Base-by-base conservation (phyloP, 1,140 invertebrate species). In the Dolichoris vasculosae region DNA sequence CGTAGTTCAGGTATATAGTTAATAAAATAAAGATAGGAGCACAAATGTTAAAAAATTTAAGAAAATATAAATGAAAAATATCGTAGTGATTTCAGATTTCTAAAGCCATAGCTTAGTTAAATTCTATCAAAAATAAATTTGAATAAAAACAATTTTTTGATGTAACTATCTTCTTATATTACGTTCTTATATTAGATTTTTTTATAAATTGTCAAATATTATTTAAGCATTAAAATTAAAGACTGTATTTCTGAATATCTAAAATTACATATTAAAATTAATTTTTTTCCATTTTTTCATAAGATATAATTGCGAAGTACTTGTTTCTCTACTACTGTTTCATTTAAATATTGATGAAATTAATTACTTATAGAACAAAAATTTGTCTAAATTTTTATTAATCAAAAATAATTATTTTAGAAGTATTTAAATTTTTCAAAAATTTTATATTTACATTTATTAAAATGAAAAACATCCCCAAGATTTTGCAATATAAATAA, bases 401-500 rank as follows among this genome's bases (percentile, higher is more conserved):
- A 67, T 32, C 35, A 13, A 35, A 35, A 35, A 13, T 32, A 35
- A 32, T 15, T 67, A 32, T 32, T 15, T 30, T 35, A 35, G 9
- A 67, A 67, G 30, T 38, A 73, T 23, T 40, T 73, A 75, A 0
- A 75, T 75, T 75, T 9, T 26, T 32, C 15, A 43, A 23, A 63
- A 11, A 9, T 55, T 82, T 51, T 73, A 51, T 20, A 40, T 35
- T 71, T 64, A 38, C 26, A 67, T 51, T 81, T 17, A 69, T 67
- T n/a, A 40, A 82, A 55, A 55, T 71, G 48, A 17, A 69, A 64
- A 48, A 81, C 13, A 51, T 3, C 15, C 26, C 20, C 63, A 46
- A 69, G 23, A 64, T 43, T 51, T 40, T 46, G 64, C 46, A 71
- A 51, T 71, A 71, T 69, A 48, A 43, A 71, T 43, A 82, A 38